These are phyloP conservation scores for Dioctria linearis DNA, from an alignment of 2,888 invertebrate genomes.

Conservation along the genomic window DNA sequence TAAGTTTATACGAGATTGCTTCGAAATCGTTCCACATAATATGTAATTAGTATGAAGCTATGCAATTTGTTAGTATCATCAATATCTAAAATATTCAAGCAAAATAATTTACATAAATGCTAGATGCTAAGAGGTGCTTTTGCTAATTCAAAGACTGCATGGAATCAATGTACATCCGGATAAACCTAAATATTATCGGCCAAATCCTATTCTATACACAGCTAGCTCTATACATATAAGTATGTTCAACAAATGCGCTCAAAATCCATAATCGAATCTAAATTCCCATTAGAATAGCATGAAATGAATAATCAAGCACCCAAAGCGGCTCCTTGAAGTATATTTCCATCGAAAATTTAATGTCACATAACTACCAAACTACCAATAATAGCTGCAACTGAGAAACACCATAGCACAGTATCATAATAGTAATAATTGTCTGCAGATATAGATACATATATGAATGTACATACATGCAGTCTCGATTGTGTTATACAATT, in stretches of 20 bases:
- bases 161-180: conserved; percentile 9
- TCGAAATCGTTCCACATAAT: too few relatives aligned
- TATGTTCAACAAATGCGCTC: conserved; percentile 11
- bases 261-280: conserved; percentile 36
- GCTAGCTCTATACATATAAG: neutral
- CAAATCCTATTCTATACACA: conserved; percentile 12
- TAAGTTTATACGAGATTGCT: too few relatives aligned
- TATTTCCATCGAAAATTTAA: conserved; percentile 33
- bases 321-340: conserved; percentile 27
- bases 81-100: too few relatives aligned
- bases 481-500: conserved; percentile 28
- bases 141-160: neutral
- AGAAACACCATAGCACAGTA: neutral
- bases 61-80: too few relatives aligned
- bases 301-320: conserved; percentile 34
- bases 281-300: conserved; percentile 41
- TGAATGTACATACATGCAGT: neutral
- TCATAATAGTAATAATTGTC: conserved; percentile 27
- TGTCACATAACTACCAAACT: conserved; percentile 14
- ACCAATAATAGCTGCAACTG: conserved; percentile 4
- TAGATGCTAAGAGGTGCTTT: too few relatives aligned
- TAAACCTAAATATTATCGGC: neutral
- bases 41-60: too few relatives aligned
- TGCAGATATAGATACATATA: neutral
- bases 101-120: too few relatives aligned